phyloP scores from a whole-genome alignment of 2,113 vertebrate genomes.

The Sciurus niger region DNA sequence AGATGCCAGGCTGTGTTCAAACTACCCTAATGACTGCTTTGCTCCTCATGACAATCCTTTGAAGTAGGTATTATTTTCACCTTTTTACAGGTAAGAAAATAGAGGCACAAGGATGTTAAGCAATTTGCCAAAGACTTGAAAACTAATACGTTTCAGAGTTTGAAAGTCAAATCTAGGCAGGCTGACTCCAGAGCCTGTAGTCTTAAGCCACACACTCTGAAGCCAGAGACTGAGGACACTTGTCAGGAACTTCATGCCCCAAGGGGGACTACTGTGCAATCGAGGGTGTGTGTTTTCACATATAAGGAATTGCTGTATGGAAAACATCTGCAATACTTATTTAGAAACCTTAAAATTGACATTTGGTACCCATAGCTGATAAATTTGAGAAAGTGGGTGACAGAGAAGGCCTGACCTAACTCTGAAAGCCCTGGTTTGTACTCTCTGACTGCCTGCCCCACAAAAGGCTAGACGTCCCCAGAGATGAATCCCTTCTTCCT shows the following conservation, averaged over 20 bases:
- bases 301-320: background rate
- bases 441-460: background rate
- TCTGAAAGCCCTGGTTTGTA: background rate
- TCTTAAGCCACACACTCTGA: background rate
- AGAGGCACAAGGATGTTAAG: background rate
- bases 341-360: background rate
- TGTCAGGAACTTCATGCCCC: background rate
- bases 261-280: background rate
- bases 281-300: background rate
- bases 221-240: background rate
- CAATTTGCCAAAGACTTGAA: background rate
- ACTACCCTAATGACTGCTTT: background rate
- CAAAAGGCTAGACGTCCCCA: background rate
- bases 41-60: background rate
- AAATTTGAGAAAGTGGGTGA: constrained; percentile 6
- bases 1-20: background rate
- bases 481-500: background rate
- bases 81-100: background rate
- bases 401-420: background rate
- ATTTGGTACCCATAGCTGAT: background rate
- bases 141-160: background rate
- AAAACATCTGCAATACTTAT: background rate
- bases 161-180: background rate
- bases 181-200: background rate
- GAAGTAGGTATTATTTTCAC: background rate